Evolutionary conservation across 2,113 vertebrate genomes (phyloP).

Genomic region (Perca flavescens): DNA sequence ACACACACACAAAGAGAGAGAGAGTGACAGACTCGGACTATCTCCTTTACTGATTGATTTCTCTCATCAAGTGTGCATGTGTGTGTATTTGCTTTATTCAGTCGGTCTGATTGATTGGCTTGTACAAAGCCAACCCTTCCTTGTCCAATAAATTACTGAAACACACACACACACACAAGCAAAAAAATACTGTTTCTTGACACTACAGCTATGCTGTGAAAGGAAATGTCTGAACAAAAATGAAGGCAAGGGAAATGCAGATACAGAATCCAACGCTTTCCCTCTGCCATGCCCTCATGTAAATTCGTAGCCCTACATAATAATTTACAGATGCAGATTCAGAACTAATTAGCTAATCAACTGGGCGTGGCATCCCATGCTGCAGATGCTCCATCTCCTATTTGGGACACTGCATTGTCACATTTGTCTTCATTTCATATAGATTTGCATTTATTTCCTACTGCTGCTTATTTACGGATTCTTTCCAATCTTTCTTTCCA

Average conservation of each 20-base stretch:
- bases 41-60: conserved; percentile 60
- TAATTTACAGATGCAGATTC: conserved; percentile 25
- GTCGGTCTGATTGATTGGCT: conserved; percentile 42
- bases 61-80: conserved; percentile 38
- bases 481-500: too few species aligned
- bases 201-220: not conserved
- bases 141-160: conserved; percentile 15
- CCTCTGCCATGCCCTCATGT: conserved; percentile 2
- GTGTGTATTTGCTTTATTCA: conserved; percentile 24
- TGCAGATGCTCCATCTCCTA: conserved; percentile 1
- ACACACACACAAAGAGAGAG: conserved; percentile 42
- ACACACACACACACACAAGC: conserved; percentile 23
- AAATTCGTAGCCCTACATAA: not conserved
- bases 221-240: not conserved
- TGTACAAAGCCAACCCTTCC: conserved; percentile 19
- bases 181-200: not conserved
- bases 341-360: conserved; percentile 18
- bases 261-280: not conserved
- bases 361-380: not conserved
- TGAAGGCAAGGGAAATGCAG: not conserved
- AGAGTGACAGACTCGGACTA: conserved; percentile 35
- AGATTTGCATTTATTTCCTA: not conserved
- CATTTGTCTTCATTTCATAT: not conserved
- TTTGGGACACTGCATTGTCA: not conserved
- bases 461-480: too few species aligned